Evolutionary conservation across 1,140 invertebrate genomes (phyloP), one percentile per base, ranked within the genome.

Genomic region (Solen grandis): DNA sequence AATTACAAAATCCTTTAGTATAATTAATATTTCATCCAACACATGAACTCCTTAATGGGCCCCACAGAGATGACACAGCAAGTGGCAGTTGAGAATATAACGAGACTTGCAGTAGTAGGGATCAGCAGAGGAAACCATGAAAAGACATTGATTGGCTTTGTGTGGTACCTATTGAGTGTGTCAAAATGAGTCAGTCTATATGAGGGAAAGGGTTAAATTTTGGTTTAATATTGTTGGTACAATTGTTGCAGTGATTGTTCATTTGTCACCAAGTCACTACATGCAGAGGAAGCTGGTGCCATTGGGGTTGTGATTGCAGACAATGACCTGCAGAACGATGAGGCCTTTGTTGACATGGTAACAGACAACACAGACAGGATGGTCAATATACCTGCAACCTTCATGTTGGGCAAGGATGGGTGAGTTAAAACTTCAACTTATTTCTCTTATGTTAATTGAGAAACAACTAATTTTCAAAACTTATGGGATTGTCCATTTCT

Each of bases 171-270:
- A n/a, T n/a, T n/a, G n/a, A n/a, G n/a, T n/a, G n/a, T n/a, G n/a
- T n/a, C n/a, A n/a, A n/a, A n/a, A n/a, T n/a, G n/a, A n/a, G n/a
- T n/a, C n/a, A n/a, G n/a, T n/a, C n/a, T n/a, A n/a, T n/a, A n/a
- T n/a, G n/a, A n/a, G n/a, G n/a, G n/a, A n/a, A n/a, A n/a, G n/a
- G n/a, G n/a, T n/a, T n/a, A n/a, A n/a, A n/a, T n/a, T n/a, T n/a
- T n/a, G n/a, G n/a, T n/a, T n/a, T n/a, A n/a, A n/a, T n/a, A n/a
- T n/a, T n/a, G n/a, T n/a, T n/a, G n/a, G n/a, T n/a, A n/a, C n/a
- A n/a, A n/a, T n/a, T n/a, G n/a, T n/a, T n/a, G n/a, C n/a, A 96
- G 95, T 14, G 94, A 95, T 69, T 97, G 96, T 89, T 96, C 96
- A 19, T 97, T 97, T 91, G 93, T 96, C 55, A 94, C 92, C 41